phyloP scores from a whole-genome alignment of 2,888 invertebrate species.

The Zaprionus bogoriensis region DNA sequence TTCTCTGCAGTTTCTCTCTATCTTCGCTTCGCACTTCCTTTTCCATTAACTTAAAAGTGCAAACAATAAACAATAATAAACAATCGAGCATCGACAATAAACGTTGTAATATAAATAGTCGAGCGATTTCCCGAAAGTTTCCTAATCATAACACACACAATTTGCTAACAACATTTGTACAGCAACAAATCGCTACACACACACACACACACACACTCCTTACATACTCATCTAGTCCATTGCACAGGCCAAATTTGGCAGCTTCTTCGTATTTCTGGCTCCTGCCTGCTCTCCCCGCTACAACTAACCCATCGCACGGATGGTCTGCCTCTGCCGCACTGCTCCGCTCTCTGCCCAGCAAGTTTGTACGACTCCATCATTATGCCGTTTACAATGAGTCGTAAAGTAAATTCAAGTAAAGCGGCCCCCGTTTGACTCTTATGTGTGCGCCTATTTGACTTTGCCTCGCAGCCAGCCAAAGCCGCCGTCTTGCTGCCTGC shows the following conservation, averaged over 20 bases:
- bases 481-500: neutral
- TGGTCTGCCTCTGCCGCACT: neutral
- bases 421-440: constrained; percentile 66
- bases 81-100: constrained; percentile 7
- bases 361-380: constrained; percentile 55
- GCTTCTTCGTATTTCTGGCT: constrained; percentile 22
- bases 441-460: constrained; percentile 55
- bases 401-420: constrained; percentile 65
- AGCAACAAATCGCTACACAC: constrained; percentile 8
- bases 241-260: constrained; percentile 30
- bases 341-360: neutral
- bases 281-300: neutral
- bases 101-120: constrained; percentile 19
- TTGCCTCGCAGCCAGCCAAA: constrained; percentile 24
- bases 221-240: constrained; percentile 16
- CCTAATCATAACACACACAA: constrained; percentile 51
- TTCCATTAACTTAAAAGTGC: constrained; percentile 10
- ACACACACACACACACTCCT: neutral
- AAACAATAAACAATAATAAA: constrained; percentile 24
- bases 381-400: constrained; percentile 70
- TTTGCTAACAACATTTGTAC: constrained; percentile 39
- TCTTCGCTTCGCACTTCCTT: neutral
- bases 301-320: too few relatives aligned
- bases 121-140: constrained; percentile 36
- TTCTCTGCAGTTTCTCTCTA: neutral